phyloP scores from a whole-genome alignment of 2,797 vertebrate species.

The Neosilurus hyrtlii region DNA sequence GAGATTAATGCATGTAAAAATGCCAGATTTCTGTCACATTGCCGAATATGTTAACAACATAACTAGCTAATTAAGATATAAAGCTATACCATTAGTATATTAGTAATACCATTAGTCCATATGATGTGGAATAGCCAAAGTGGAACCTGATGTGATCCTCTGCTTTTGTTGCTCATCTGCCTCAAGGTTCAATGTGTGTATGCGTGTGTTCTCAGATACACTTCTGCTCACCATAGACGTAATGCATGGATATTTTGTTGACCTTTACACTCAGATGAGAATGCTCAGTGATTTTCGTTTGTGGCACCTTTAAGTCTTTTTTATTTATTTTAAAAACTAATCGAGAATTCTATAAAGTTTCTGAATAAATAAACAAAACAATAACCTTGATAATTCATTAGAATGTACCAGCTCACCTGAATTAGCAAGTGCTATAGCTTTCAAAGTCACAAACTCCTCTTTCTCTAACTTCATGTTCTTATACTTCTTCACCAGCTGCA shows the following conservation, averaged over 20 bases:
- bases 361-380: not conserved
- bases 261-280: too few relatives aligned
- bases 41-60: too few relatives aligned
- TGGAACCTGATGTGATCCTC: not conserved
- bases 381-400: not conserved
- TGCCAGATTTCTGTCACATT: too few relatives aligned
- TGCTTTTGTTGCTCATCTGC: not conserved
- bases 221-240: not conserved
- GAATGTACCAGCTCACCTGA: constrained; percentile 78
- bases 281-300: too few relatives aligned
- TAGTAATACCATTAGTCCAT: too few relatives aligned
- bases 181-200: not conserved
- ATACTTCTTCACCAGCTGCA: constrained; percentile 98
- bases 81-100: too few relatives aligned
- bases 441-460: constrained; percentile 98
- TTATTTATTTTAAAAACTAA: not conserved
- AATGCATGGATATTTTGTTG: not conserved
- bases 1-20: too few relatives aligned
- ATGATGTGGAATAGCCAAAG: too few relatives aligned
- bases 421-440: constrained; percentile 98
- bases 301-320: too few relatives aligned
- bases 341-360: too few relatives aligned
- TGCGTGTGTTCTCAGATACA: not conserved
- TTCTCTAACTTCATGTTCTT: constrained; percentile 98
- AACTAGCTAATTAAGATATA: too few relatives aligned